Base-by-base conservation (phyloP, 2,113 vertebrate species). In the Bubo bubo region DNA sequence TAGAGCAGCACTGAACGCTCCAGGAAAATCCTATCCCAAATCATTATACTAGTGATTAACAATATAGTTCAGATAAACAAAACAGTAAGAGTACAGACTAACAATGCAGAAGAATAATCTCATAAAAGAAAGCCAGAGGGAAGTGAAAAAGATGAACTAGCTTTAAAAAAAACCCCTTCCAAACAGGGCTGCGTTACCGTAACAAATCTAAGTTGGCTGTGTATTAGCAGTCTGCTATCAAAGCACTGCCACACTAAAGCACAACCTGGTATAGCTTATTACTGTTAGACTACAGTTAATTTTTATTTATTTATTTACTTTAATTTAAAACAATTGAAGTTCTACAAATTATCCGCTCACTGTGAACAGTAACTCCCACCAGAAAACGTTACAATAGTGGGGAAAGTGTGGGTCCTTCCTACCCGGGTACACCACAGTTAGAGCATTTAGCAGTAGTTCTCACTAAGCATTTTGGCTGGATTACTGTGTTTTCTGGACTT, bases 221-320 rank as follows among this genome's bases (percentile, higher is more conserved):
- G 74, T 76, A 84, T 66, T 89, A 94, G 62, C 50, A 79, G 63
- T 27, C 71, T 80, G 79, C 64, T 81, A 5, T 41, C 93, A 76
- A 32, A 85, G 70, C 47, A 37, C 23, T 66, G 67, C 35, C 56
- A 56, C 7, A 3, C 64, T 80, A 93, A 81, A 6, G 43, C 79
- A 83, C 53, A 93, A 64, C 43, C 3, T 37, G 21, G 39, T 66
- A 47, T 28, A 52, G 37, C 49, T 95, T 95, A 83, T 81, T 92
- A 53, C 64, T 90, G 52, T 97, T 95, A 96, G 91, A 63, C 74
- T 97, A 96, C 28, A 62, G 67, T 97, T 98, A 95, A 67, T 76
- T 82, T 80, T 76, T 76, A 77, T 95, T 96, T 97, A 95, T 94
- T 86, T 80, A 37, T 84, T 89, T 92, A 93, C 79, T 95, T 88